Evolutionary conservation across 1,140 invertebrate genomes (phyloP).

Genomic region (Mycetomoellerius zeteki): DNA sequence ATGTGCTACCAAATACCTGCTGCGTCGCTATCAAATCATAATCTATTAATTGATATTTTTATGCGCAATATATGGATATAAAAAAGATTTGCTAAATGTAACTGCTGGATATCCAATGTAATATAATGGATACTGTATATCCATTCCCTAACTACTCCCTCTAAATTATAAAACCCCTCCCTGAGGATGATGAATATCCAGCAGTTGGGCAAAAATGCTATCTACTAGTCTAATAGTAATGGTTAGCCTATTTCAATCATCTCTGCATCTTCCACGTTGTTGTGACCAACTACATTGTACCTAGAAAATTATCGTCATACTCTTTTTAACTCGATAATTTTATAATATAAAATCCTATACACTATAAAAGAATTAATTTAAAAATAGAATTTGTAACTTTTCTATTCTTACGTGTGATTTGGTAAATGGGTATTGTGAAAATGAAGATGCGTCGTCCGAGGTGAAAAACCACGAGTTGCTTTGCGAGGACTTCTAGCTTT

Average conservation of each 20-base stretch:
- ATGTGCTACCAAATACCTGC: conserved; percentile 71
- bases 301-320: conserved; percentile 69
- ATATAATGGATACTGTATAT: conserved; percentile 60
- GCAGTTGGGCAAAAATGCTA: conserved; percentile 77
- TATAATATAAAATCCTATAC: neutral
- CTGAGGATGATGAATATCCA: conserved; percentile 78
- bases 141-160: conserved; percentile 70
- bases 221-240: conserved; percentile 72
- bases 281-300: conserved; percentile 81
- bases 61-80: conserved; percentile 63
- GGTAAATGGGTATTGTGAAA: conserved; percentile 79
- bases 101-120: conserved; percentile 75
- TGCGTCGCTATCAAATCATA: conserved; percentile 69
- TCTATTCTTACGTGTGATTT: conserved; percentile 79
- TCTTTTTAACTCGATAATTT: conserved; percentile 15
- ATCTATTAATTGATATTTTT: conserved; percentile 75
- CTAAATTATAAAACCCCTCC: conserved; percentile 80
- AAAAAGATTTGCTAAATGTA: conserved; percentile 80
- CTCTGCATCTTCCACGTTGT: conserved; percentile 82
- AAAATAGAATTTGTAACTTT: conserved; percentile 25
- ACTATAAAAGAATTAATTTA: neutral
- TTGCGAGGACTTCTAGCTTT: conserved; percentile 92
- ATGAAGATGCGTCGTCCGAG: conserved; percentile 78
- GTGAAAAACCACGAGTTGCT: conserved; percentile 80
- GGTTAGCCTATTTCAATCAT: conserved; percentile 86